Base-by-base conservation (phyloP, 2,888 invertebrate genomes). In the Apotomis betuletana region DNA sequence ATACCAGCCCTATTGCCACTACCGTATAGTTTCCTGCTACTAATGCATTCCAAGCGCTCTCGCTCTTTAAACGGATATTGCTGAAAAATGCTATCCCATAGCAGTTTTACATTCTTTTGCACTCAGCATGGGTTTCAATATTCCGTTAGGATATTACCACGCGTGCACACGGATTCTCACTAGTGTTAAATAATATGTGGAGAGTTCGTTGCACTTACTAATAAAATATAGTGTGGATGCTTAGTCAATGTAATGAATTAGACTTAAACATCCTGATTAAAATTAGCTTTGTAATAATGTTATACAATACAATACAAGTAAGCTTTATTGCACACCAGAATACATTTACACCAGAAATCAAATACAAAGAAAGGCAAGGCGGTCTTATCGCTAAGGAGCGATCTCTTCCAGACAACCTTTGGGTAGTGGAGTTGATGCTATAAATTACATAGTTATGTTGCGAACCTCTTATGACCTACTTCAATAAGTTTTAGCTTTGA, bases 41-140 rank as follows among this genome's bases (percentile, higher is more conserved):
- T 69, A 65, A 73, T 65, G 61, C 74, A 72, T 67, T 68, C 67
- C 55, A 58, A 67, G 70, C 68, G 44, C 46, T 69, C 46, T 69
- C 74, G 51, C 74, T 77, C 77, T 78, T 81, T 81, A 79, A 79
- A 77, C 75, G 76, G 77, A 73, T 76, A 76, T 77, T 80, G 78
- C 73, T 75, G 75, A 77, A 81, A 78, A 80, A 79, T 75, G 78
- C 76, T 68, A 77, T 49, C 71, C 75, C 65, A 69, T 78, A 74
- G 74, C 78, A 76, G 77, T 80, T 81, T 77, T 79, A 81, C 81
- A 81, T 82, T 83, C 78, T 80, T 82, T 81, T 80, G 76, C 78
- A 81, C 81, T 84, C 77, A 77, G 74, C 58, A 61, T 64, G 44
- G 41, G 55, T 49, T 67, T 52, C 52, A 51, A 65, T 69, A 64